Conservation (phyloP, 2,113 vertebrate species). For the Motacilla tschutschensis region DNA sequence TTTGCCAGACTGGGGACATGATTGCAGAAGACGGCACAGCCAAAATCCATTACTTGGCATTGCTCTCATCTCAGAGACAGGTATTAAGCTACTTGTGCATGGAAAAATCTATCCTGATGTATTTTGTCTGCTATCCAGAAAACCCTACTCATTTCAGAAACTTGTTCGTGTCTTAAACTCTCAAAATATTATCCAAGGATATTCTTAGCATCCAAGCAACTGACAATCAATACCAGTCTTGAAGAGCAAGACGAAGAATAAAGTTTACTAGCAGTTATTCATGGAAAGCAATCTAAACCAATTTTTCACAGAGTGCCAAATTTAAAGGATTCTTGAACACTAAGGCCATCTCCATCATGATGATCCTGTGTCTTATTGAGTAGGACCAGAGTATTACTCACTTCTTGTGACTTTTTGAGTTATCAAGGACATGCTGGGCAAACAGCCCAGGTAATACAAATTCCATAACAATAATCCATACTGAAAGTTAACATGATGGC, state of each 20-base stretch:
- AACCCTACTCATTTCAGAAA: conserved; percentile 39
- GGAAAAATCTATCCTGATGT: conserved; percentile 24
- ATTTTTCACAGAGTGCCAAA: conserved; percentile 57
- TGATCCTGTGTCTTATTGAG: conserved; percentile 58
- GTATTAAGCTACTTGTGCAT: background rate
- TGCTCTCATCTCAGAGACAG: background rate
- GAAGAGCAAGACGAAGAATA: conserved; percentile 10
- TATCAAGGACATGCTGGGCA: conserved; percentile 70
- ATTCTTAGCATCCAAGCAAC: conserved; percentile 37
- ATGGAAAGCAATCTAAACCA: conserved; percentile 32
- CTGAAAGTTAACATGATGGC: conserved; percentile 52
- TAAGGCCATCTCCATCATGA: conserved; percentile 60
- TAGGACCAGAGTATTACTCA: conserved; percentile 57
- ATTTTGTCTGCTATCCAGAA: background rate
- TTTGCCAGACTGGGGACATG: background rate
- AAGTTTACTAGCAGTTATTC: conserved; percentile 54
- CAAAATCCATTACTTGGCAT: background rate
- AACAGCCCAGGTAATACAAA: conserved; percentile 67
- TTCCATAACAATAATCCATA: conserved; percentile 68
- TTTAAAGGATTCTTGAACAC: conserved; percentile 55
- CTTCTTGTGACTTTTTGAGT: conserved; percentile 63
- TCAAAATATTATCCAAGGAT: conserved; percentile 26
- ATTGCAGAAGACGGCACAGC: background rate
- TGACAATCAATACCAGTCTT: conserved; percentile 42
- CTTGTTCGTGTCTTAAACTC: conserved; percentile 16